A percentile compares a stretch with the other conserved stretches of the same genome.
Conservation (phyloP, 2,888 invertebrate genomes). For the Chaetogeoica ovagalla region DNA sequence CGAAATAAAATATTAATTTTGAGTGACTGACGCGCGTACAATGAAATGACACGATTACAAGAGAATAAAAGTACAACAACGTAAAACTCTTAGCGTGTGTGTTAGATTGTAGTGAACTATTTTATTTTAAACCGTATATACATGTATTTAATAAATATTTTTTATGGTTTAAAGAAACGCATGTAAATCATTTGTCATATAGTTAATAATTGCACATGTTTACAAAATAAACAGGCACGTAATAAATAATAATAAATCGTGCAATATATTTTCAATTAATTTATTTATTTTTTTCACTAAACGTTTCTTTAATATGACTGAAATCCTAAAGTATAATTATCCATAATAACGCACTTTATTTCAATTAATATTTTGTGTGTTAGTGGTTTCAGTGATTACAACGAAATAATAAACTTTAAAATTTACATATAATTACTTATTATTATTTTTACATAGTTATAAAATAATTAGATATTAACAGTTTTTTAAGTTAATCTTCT, state of each 20-base stretch:
- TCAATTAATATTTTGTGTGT: too few species aligned
- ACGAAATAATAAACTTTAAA: too few species aligned
- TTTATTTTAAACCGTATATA: background rate
- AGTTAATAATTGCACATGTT: too few species aligned
- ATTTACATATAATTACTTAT: too few species aligned
- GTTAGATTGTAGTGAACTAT: background rate
- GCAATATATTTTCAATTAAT: background rate
- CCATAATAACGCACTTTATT: background rate
- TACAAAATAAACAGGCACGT: too few species aligned
- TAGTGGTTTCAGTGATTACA: too few species aligned
- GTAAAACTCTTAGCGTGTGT: background rate
- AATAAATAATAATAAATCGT: background rate
- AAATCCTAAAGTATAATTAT: background rate
- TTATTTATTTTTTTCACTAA: background rate
- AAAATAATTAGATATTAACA: too few species aligned
- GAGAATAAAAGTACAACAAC: background rate
- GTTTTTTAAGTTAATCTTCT: too few species aligned
- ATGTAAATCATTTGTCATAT: too few species aligned
- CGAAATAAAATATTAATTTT: slow-evolving; percentile 21
- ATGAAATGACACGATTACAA: background rate
- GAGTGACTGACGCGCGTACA: background rate
- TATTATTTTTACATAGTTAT: too few species aligned
- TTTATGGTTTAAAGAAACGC: too few species aligned
- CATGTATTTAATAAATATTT: too few species aligned
- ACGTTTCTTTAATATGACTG: background rate